A percentile compares a stretch with the other conserved stretches of the same genome.
phyloP scores from a whole-genome alignment of 2,888 invertebrate genomes.

The Hoplodrina blanda region DNA sequence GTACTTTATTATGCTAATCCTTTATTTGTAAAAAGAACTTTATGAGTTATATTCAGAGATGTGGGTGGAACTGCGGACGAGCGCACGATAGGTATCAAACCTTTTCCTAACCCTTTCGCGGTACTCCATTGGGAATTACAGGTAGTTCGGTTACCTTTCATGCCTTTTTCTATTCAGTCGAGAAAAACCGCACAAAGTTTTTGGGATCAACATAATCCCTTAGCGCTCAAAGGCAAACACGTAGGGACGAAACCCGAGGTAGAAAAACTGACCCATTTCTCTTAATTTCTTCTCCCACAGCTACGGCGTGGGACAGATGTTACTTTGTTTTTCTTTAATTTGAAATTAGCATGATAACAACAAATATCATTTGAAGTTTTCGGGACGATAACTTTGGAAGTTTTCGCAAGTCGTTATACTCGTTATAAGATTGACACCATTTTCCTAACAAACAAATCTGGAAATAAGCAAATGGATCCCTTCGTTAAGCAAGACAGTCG shows the following conservation, averaged over 20 bases:
- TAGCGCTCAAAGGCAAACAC: conserved; percentile 36
- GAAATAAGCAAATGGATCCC: conserved; percentile 6
- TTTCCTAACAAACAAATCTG: conserved; percentile 21
- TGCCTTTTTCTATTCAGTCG: conserved; percentile 28
- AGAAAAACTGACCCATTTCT: conserved; percentile 41
- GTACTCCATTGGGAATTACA: conserved; percentile 26
- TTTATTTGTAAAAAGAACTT: conserved; percentile 14
- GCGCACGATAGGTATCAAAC: conserved; percentile 3
- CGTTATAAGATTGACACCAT: conserved; percentile 22
- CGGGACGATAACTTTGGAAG: conserved; percentile 8
- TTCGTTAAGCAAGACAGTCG: background rate
- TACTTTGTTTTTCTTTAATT: conserved; percentile 36
- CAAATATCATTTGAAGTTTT: conserved; percentile 27
- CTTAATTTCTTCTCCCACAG: conserved; percentile 42
- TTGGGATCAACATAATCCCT: conserved; percentile 41
- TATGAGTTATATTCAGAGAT: conserved; percentile 12
- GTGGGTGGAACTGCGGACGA: background rate
- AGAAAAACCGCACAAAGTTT: conserved; percentile 22
- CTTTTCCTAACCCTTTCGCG: conserved; percentile 3
- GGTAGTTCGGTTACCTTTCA: conserved; percentile 28
- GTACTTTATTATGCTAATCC: background rate
- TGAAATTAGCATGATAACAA: conserved; percentile 14
- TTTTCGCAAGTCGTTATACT: conserved; percentile 6
- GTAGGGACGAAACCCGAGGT: conserved; percentile 14
- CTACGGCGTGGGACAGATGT: conserved; percentile 31